phyloP scores from a whole-genome alignment of 2,888 invertebrate species.

The Mellilla xanthometata region DNA sequence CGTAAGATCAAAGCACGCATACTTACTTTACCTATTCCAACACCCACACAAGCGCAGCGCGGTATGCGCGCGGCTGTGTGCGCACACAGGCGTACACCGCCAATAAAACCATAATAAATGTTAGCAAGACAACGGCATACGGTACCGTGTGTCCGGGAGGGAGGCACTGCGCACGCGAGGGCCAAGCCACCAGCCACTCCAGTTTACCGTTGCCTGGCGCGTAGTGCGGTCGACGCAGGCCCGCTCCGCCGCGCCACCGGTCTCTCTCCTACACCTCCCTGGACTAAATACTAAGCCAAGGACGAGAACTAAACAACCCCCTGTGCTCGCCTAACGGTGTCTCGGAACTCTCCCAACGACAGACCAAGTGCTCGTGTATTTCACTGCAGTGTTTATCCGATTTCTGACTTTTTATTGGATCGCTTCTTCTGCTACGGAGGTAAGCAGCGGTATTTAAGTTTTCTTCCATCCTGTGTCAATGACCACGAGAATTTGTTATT shows the following conservation, averaged over 20 bases:
- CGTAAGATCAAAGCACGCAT: conserved; percentile 82
- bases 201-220: conserved; percentile 83
- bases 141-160: conserved; percentile 81
- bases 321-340: conserved; percentile 53
- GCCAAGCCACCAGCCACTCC: too few species aligned
- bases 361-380: conserved; percentile 78
- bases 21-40: conserved; percentile 73
- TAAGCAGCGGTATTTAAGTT: conserved; percentile 46
- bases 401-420: conserved; percentile 76
- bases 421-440: conserved; percentile 61
- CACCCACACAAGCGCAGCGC: conserved; percentile 64
- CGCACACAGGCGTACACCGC: conserved; percentile 69
- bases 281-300: conserved; percentile 33
- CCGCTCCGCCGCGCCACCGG: conserved; percentile 76
- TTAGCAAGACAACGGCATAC: conserved; percentile 77
- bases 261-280: conserved; percentile 52
- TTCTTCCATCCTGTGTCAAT: conserved; percentile 1
- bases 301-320: conserved; percentile 40
- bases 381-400: conserved; percentile 76
- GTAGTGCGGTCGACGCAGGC: conserved; percentile 78
- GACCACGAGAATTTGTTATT: too few species aligned
- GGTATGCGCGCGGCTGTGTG: conserved; percentile 44
- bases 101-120: conserved; percentile 76
- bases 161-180: conserved; percentile 76
- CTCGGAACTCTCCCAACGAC: conserved; percentile 56